Conservation (phyloP, 2,888 invertebrate genomes). For the Bellardia pandia region DNA sequence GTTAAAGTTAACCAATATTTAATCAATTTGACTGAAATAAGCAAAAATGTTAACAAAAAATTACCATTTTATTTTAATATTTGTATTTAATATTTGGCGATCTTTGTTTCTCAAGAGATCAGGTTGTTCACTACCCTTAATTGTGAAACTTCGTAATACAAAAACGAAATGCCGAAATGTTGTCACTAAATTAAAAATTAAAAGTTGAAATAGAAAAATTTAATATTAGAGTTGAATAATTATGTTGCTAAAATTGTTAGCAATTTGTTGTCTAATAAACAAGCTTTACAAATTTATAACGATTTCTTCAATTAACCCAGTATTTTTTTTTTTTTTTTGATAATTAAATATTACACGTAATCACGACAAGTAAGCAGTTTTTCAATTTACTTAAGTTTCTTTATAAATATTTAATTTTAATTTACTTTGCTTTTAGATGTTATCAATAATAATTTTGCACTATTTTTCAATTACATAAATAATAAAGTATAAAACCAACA, state of each 20-base stretch:
- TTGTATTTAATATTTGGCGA: too few relatives aligned
- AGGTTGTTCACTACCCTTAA: too few relatives aligned
- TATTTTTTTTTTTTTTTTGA: constrained; percentile 23
- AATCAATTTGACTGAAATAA: too few relatives aligned
- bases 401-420: constrained; percentile 49
- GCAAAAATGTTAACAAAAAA: too few relatives aligned
- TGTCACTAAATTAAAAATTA: too few relatives aligned
- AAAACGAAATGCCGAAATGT: too few relatives aligned
- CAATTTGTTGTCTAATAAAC: background rate
- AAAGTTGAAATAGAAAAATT: too few relatives aligned
- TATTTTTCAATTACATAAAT: background rate
- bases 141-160: too few relatives aligned
- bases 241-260: constrained; percentile 18
- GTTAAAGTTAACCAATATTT: too few relatives aligned
- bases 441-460: constrained; percentile 51
- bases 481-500: constrained; percentile 23
- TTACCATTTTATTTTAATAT: background rate
- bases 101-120: too few relatives aligned
- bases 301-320: constrained; percentile 58
- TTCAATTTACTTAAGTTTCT: background rate
- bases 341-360: constrained; percentile 62
- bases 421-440: constrained; percentile 63
- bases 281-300: constrained; percentile 17
- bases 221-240: too few relatives aligned
- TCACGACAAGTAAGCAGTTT: constrained; percentile 50